Conservation (phyloP, 1,140 invertebrate species). For the Lethrus apterus region DNA sequence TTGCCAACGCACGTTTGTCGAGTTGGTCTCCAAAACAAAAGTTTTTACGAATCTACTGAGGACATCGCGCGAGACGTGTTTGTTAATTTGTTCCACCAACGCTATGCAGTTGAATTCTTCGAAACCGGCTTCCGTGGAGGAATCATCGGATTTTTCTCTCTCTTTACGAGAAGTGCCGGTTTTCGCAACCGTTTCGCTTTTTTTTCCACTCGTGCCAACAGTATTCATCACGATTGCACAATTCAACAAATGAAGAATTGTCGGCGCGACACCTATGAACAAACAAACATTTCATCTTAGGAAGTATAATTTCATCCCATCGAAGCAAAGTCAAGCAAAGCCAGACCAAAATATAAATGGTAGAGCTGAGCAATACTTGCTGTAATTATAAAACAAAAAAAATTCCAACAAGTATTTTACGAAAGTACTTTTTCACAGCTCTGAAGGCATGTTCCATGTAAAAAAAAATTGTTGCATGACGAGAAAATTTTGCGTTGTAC, state of each 20-base stretch:
- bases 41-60: constrained; percentile 78
- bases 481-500: too few relatives aligned
- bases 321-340: too few relatives aligned
- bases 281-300: too few relatives aligned
- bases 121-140: constrained; percentile 55
- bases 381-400: too few relatives aligned
- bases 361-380: too few relatives aligned
- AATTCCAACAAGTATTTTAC: too few relatives aligned
- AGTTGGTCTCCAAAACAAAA: constrained; percentile 90
- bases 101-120: constrained; percentile 63
- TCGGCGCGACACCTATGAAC: constrained; percentile 78
- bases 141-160: constrained; percentile 62
- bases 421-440: too few relatives aligned
- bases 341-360: too few relatives aligned
- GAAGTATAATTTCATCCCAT: too few relatives aligned
- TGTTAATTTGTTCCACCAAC: constrained; percentile 65
- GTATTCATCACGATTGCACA: constrained; percentile 66
- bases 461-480: too few relatives aligned
- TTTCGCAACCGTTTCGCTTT: constrained; percentile 16
- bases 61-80: constrained; percentile 57
- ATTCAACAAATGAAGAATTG: constrained; percentile 83
- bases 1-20: constrained; percentile 89
- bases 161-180: constrained; percentile 42
- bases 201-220: constrained; percentile 17
- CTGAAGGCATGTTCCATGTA: too few relatives aligned